Conservation (phyloP, 1,140 invertebrate species). For the Palaemon carinicauda region DNA sequence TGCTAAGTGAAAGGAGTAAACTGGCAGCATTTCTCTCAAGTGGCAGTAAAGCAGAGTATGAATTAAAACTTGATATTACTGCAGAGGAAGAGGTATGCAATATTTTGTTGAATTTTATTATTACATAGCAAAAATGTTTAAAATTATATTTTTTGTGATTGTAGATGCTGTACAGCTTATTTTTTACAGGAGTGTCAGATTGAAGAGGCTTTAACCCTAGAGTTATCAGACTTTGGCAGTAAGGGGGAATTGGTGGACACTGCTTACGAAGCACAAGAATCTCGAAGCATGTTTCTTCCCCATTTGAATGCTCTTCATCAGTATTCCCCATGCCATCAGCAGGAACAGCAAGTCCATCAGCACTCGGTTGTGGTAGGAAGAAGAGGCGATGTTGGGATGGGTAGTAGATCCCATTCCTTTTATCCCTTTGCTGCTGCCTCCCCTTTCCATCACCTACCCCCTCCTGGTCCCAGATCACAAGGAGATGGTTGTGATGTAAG, state of each 20-base stretch:
- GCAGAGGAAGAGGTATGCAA: constrained; percentile 40
- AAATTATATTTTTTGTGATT: background rate
- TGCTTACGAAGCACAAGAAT: constrained; percentile 39
- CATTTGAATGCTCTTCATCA: background rate
- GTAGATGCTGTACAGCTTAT: background rate
- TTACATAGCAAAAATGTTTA: background rate
- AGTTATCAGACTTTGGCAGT: constrained; percentile 10
- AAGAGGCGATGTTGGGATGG: background rate
- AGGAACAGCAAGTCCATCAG: constrained; percentile 15
- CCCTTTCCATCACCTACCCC: background rate
- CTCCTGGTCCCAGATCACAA: constrained; percentile 14
- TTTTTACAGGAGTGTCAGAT: constrained; percentile 38
- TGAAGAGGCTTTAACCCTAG: constrained; percentile 28
- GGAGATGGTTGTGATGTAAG: constrained; percentile 34
- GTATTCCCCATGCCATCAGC: background rate
- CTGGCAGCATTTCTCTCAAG: constrained; percentile 37
- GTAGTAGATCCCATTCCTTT: background rate
- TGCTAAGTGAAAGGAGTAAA: constrained; percentile 36
- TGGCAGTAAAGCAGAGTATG: constrained; percentile 39
- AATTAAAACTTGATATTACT: constrained; percentile 47
- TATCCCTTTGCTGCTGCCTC: background rate
- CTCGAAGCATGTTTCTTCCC: background rate
- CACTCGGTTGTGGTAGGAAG: constrained; percentile 34
- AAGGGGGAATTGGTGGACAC: constrained; percentile 22
- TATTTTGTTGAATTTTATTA: background rate